Conservation (phyloP, 37 sponge, comb jelly and placozoan species). For the Halichondria panicea region DNA sequence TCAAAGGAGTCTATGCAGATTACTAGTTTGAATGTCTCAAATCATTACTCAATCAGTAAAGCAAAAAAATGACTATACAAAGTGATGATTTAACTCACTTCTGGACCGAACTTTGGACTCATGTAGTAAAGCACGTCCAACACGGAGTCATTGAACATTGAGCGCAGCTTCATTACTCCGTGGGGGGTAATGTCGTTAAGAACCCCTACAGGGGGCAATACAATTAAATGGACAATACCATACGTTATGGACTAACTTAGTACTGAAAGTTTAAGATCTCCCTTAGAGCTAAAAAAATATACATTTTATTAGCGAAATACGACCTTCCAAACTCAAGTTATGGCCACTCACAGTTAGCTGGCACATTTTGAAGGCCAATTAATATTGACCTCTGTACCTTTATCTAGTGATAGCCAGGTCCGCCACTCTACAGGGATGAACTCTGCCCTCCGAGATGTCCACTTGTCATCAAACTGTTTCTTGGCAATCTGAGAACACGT, state of each 20-base stretch:
- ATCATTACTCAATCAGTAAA: neutral
- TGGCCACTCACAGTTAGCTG: neutral
- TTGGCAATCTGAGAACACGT: constrained; percentile 45
- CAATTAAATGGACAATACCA: neutral
- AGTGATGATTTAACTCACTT: constrained; percentile 42
- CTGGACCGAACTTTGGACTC: constrained; percentile 79
- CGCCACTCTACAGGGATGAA: constrained; percentile 91
- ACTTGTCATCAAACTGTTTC: constrained; percentile 61
- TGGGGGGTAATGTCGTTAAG: constrained; percentile 66
- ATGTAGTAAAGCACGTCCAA: constrained; percentile 85
- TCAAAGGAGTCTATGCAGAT: neutral
- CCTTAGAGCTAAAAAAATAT: neutral
- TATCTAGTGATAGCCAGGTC: constrained; percentile 71
- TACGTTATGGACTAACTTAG: too few species aligned
- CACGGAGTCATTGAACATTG: constrained; percentile 66
- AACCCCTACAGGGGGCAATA: constrained; percentile 24
- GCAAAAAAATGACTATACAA: neutral
- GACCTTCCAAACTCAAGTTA: too few species aligned
- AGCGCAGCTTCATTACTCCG: constrained; percentile 56
- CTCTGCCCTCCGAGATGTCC: constrained; percentile 72
- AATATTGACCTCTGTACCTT: constrained; percentile 31
- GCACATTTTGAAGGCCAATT: neutral
- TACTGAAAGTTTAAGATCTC: neutral
- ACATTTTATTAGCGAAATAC: neutral
- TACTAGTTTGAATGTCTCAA: neutral